A percentile compares a stretch with the other conserved stretches of the same genome.
These are phyloP conservation scores for Erinaceus europaeus DNA, from an alignment of 2,113 vertebrate species.

Conservation along the genomic window DNA sequence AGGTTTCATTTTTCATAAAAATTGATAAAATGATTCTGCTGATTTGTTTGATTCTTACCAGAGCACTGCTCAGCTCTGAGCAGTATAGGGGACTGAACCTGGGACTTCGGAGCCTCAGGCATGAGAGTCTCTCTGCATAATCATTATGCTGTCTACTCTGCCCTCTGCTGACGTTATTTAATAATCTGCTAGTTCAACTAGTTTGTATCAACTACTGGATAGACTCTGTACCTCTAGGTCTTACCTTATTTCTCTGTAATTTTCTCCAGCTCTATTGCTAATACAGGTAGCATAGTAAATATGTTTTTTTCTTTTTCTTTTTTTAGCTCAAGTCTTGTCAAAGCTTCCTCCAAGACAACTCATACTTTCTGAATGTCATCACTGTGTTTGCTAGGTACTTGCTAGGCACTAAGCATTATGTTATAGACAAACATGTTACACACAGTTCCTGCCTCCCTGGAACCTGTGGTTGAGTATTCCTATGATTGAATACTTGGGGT, in stretches of 20 bases:
- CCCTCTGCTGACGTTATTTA: too few species aligned
- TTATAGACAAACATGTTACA: neutral
- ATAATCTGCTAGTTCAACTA: neutral
- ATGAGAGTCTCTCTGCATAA: too few species aligned
- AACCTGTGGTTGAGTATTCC: neutral
- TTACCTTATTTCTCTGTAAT: conserved; percentile 49
- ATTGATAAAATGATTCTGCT: conserved; percentile 10
- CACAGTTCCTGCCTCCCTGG: neutral
- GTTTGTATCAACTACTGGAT: conserved; percentile 9
- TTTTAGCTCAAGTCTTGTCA: neutral
- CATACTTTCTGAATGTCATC: neutral
- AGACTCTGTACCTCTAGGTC: neutral
- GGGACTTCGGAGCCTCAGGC: too few species aligned
- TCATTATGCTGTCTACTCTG: too few species aligned
- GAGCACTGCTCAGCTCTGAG: too few species aligned
- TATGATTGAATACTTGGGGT: neutral
- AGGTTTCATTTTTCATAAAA: conserved; percentile 64
- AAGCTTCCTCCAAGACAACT: conserved; percentile 22
- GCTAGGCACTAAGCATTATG: neutral
- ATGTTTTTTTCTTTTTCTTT: conserved; percentile 46
- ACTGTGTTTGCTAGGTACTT: neutral
- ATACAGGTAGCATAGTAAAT: conserved; percentile 19
- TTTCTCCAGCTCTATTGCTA: conserved; percentile 62
- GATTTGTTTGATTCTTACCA: too few species aligned
- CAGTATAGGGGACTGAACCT: too few species aligned